Conservation (phyloP, 2,113 vertebrate genomes). For the Gnathonemus echidnorhynchus region DNA sequence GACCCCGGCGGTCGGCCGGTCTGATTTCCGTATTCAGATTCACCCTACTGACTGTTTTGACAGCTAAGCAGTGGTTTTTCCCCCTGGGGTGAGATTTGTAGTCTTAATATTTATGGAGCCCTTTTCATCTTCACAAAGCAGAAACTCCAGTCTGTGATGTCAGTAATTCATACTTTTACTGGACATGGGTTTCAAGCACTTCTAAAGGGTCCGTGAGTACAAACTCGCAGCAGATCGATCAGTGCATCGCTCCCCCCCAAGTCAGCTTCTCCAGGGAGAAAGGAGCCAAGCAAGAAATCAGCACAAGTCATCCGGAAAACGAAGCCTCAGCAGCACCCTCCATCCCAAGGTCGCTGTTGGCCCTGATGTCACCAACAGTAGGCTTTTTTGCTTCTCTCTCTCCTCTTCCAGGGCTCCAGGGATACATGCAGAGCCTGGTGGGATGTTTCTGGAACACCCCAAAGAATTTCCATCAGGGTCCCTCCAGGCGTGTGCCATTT, state of each 20-base stretch:
- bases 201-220: background rate
- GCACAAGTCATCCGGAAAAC: background rate
- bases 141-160: background rate
- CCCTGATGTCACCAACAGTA: background rate
- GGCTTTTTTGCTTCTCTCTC: background rate
- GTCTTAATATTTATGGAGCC: background rate
- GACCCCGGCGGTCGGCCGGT: background rate
- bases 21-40: background rate
- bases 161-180: slow-evolving; percentile 1
- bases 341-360: background rate
- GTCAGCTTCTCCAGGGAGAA: background rate
- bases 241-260: background rate
- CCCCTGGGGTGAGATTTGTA: background rate
- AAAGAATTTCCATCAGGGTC: background rate
- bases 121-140: background rate
- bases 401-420: background rate
- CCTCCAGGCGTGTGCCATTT: background rate
- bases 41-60: background rate
- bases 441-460: background rate
- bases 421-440: background rate
- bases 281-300: background rate
- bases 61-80: background rate
- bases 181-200: background rate
- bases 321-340: background rate
- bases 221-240: background rate